A percentile compares a stretch with the other conserved stretches of the same genome.
Evolutionary conservation across 2,888 invertebrate genomes (phyloP).

Genomic region (Atrina japonica): DNA sequence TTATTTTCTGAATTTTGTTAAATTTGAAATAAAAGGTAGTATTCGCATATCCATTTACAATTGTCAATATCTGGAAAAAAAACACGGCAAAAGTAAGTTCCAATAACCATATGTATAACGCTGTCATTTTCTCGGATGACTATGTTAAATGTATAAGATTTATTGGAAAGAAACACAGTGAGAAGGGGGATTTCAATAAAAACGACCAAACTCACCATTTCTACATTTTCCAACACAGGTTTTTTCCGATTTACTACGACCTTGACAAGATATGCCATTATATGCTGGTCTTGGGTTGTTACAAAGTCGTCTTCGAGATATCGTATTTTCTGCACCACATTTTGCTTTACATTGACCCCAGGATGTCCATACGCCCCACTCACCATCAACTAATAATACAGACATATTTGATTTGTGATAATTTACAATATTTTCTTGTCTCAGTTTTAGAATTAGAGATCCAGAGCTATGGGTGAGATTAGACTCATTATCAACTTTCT

Average conservation of each 20-base stretch:
- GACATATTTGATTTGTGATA: no score
- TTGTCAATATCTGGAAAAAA: no score
- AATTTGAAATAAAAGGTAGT: no score
- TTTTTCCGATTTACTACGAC: not conserved
- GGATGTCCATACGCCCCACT: conserved; percentile 51
- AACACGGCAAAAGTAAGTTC: no score
- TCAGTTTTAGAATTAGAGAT: not conserved
- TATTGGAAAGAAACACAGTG: not conserved
- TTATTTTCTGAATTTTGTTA: no score
- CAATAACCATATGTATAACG: no score
- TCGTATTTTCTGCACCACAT: conserved; percentile 46
- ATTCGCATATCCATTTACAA: no score
- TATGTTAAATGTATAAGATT: not conserved
- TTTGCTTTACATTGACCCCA: conserved; percentile 50
- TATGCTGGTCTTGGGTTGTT: conserved; percentile 49
- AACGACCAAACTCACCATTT: not conserved
- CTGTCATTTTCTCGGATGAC: no score
- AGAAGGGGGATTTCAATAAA: not conserved
- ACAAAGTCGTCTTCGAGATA: conserved; percentile 46
- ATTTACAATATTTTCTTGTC: no score
- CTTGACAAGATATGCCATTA: conserved; percentile 37
- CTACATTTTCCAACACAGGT: conserved; percentile 18
- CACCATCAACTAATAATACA: conserved; percentile 48
- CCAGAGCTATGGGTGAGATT: not conserved
- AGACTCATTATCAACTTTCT: not conserved